A percentile compares a stretch with the other conserved stretches of the same genome.
phyloP scores from a whole-genome alignment of 2,113 vertebrate species.

The Megaleporinus macrocephalus region DNA sequence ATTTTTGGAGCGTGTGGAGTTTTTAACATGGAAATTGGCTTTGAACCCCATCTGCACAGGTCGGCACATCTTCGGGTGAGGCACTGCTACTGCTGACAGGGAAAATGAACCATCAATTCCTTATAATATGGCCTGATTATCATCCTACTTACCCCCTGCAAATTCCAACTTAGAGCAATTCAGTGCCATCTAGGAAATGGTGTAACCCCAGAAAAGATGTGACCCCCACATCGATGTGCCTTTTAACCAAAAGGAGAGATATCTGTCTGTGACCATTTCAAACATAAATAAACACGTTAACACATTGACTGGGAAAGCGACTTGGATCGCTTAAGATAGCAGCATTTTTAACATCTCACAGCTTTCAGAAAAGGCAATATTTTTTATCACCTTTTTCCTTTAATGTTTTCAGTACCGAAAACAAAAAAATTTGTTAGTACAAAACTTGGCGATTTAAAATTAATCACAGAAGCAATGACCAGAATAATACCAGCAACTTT shows the following conservation, averaged over 20 bases:
- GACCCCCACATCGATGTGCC: slow-evolving; percentile 55
- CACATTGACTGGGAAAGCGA: slow-evolving; percentile 19
- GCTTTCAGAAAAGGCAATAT: too few species aligned
- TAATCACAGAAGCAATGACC: background rate
- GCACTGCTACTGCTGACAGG: slow-evolving; percentile 77
- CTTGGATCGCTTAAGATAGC: background rate
- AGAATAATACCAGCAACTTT: slow-evolving; percentile 17
- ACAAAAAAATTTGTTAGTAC: background rate
- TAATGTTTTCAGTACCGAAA: background rate
- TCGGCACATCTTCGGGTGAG: slow-evolving; percentile 80
- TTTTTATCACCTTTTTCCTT: background rate
- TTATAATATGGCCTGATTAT: slow-evolving; percentile 82
- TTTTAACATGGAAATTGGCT: slow-evolving; percentile 88
- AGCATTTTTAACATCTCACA: background rate
- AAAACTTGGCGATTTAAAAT: slow-evolving; percentile 7
- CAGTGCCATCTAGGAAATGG: slow-evolving; percentile 67
- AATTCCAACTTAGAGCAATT: slow-evolving; percentile 75
- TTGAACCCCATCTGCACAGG: slow-evolving; percentile 84
- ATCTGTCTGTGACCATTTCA: slow-evolving; percentile 50
- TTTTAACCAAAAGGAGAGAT: slow-evolving; percentile 59
- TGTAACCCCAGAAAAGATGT: slow-evolving; percentile 61
- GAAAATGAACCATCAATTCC: slow-evolving; percentile 82
- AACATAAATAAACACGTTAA: slow-evolving; percentile 60
- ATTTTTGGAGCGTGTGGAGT: slow-evolving; percentile 67
- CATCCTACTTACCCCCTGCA: slow-evolving; percentile 79